phyloP scores from a whole-genome alignment of 2,888 invertebrate genomes.

The Dynastes maya region DNA sequence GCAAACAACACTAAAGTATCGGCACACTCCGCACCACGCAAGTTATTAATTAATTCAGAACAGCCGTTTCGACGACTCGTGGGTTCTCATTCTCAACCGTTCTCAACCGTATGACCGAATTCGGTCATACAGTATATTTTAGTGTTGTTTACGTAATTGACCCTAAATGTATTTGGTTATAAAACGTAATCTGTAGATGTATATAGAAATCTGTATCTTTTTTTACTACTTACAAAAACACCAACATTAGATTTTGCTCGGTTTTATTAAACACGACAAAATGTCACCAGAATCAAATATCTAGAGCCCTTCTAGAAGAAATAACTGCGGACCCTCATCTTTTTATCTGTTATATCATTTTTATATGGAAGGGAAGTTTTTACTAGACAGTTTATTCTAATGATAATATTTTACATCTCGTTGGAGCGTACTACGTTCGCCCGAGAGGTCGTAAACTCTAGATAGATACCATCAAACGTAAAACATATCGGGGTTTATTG shows the following conservation, averaged over 20 bases:
- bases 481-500: slow-evolving; percentile 39
- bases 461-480: slow-evolving; percentile 36
- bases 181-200: background rate
- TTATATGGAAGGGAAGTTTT: slow-evolving; percentile 11
- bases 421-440: slow-evolving; percentile 9
- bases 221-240: background rate
- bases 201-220: background rate
- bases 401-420: slow-evolving; percentile 30
- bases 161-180: no score
- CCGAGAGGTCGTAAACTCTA: slow-evolving; percentile 17
- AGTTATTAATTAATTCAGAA: no score
- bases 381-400: slow-evolving; percentile 20
- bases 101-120: no score
- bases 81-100: no score
- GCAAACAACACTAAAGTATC: no score
- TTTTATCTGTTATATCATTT: slow-evolving; percentile 11
- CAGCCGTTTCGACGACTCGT: no score
- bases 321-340: background rate
- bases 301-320: background rate
- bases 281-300: background rate
- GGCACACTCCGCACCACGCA: no score
- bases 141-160: no score
- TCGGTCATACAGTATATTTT: no score
- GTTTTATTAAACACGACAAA: background rate
- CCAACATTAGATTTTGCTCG: background rate